Conservation (phyloP, 2,113 vertebrate genomes). For the Delphinapterus leucas region DNA sequence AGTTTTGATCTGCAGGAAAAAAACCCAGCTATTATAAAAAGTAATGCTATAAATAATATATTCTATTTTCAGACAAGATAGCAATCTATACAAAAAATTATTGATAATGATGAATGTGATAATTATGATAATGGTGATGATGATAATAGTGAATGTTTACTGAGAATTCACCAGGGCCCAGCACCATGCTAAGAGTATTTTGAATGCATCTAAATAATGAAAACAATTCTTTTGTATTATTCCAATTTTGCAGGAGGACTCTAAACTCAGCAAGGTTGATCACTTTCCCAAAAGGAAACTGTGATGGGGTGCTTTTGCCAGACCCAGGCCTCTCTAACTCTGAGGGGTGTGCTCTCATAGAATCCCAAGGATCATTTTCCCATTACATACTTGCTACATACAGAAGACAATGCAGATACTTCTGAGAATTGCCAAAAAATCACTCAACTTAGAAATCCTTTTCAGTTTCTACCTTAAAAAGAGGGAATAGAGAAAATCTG, state of each 20-base stretch:
- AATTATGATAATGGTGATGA: not conserved
- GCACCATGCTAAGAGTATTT: not conserved
- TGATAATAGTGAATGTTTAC: not conserved
- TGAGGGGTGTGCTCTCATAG: not conserved
- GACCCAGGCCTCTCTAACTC: not conserved
- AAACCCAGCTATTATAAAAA: not conserved
- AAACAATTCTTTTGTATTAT: not conserved
- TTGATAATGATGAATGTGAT: not conserved
- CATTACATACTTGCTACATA: not conserved
- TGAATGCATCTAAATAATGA: not conserved
- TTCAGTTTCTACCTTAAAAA: not conserved
- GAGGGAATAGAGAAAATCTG: not conserved
- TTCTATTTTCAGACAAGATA: conserved; percentile 16
- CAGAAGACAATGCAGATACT: not conserved
- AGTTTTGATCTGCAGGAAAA: not conserved
- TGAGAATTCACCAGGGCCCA: not conserved
- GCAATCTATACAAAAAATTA: not conserved
- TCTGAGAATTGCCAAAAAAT: not conserved
- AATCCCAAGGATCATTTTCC: not conserved
- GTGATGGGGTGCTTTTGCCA: not conserved
- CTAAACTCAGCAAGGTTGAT: not conserved
- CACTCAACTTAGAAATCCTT: not conserved
- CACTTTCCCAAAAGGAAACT: not conserved
- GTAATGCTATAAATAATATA: not conserved
- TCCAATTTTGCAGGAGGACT: not conserved